Percentiles rank a stretch among this genome's conserved stretches.
These are phyloP conservation scores for Tenodera sinensis DNA, from an alignment of 2,888 invertebrate genomes.

Conservation along the genomic window DNA sequence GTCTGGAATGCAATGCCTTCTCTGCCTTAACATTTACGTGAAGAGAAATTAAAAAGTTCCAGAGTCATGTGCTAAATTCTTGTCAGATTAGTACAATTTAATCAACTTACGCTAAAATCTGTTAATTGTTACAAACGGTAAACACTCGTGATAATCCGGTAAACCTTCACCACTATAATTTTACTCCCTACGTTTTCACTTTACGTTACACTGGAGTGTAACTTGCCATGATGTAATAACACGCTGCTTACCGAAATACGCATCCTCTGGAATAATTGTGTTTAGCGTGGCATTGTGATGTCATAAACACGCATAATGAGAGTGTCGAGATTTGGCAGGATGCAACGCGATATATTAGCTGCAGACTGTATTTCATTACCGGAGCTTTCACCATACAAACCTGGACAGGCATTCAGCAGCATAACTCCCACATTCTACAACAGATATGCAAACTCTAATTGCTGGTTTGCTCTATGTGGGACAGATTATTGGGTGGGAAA, in stretches of 20 bases:
- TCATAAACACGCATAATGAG: background rate
- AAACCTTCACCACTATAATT: too few species aligned
- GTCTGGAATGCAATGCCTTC: too few species aligned
- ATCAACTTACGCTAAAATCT: too few species aligned
- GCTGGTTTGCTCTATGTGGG: background rate
- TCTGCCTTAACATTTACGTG: too few species aligned
- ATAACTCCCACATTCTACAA: background rate
- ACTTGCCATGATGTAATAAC: background rate
- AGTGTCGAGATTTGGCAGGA: background rate
- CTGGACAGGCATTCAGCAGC: background rate
- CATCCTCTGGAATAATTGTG: background rate
- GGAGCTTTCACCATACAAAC: background rate
- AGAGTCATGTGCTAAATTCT: too few species aligned
- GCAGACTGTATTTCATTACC: background rate
- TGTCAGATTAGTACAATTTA: too few species aligned
- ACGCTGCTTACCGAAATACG: background rate
- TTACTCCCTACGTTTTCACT: too few species aligned
- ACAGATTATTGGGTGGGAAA: background rate
- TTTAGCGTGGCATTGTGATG: background rate
- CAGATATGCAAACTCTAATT: background rate
- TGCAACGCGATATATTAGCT: background rate
- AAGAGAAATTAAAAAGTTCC: too few species aligned
- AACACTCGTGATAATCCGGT: too few species aligned
- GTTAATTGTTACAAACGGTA: too few species aligned
- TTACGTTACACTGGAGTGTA: too few species aligned